These are phyloP conservation scores for Pomacea canaliculata DNA, from an alignment of 2,888 invertebrate species.

Conservation along the genomic window DNA sequence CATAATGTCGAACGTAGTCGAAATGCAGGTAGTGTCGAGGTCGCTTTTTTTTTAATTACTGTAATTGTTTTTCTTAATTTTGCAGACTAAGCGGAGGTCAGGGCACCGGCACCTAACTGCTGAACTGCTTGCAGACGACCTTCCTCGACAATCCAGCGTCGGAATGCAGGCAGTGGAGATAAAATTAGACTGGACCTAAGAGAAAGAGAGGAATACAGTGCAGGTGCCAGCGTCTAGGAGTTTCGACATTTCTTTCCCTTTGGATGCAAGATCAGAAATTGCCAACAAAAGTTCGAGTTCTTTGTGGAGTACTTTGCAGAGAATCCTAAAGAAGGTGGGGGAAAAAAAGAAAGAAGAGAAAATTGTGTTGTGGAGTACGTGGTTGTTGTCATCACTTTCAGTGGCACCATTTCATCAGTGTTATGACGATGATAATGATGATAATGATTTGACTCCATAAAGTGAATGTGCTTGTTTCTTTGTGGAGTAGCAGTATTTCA, in stretches of 20 bases:
- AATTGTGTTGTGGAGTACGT: too few species aligned
- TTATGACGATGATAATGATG: background rate
- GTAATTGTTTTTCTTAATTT: constrained; percentile 10
- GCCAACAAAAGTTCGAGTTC: background rate
- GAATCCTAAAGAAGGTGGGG: too few species aligned
- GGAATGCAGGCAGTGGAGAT: constrained; percentile 23
- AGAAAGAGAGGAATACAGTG: background rate
- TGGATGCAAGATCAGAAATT: background rate
- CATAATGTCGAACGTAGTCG: background rate
- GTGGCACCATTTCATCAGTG: background rate
- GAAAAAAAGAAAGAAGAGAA: too few species aligned
- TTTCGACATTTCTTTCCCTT: background rate
- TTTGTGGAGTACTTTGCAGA: too few species aligned
- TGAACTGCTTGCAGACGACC: constrained; percentile 10
- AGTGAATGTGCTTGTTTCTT: background rate
- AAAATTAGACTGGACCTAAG: constrained; percentile 19
- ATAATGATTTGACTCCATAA: constrained; percentile 3
- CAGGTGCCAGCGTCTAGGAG: background rate
- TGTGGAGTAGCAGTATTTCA: constrained; percentile 5
- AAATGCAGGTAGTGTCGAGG: background rate
- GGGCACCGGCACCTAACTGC: constrained; percentile 22
- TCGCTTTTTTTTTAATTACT: background rate
- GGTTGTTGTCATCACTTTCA: too few species aligned
- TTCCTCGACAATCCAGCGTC: constrained; percentile 6
- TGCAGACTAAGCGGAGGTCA: constrained; percentile 34